Evolutionary conservation across 2,888 invertebrate genomes (phyloP), one percentile per base, ranked within the genome.

Genomic region (Agrilus cyanescens): DNA sequence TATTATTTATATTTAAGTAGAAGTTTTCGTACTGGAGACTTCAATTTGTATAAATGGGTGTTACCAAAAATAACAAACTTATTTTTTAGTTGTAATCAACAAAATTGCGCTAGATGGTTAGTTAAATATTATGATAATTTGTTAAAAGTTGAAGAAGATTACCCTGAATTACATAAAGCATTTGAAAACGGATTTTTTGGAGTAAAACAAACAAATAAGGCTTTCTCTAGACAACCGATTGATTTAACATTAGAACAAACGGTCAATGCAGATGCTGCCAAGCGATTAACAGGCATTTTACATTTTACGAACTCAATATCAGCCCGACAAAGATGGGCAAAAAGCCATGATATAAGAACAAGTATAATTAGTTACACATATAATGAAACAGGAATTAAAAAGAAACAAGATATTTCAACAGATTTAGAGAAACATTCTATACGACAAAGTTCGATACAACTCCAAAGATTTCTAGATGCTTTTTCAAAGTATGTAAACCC

Each of bases 161-260:
- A 49, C 48, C 44, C 52, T 48, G 34, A 6, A 2, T 12, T 41
- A 43, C 38, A 30, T 37, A 37, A 41, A 31, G 16, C n/a, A n/a
- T 25, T 44, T 2, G 35, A 50, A 38, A 35, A 38, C 30, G 46
- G 43, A 16, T 33, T 31, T 32, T 35, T 50, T 16, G 51, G 52
- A 8, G 47, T 52, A 14, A 45, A 47, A 48, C 37, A 51, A 40
- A 57, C 55, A 7, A 41, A 37, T 15, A 55, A 57, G 41, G 46
- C 48, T 36, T 57, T 58, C 48, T 57, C 55, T 7, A 49, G 48
- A 38, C 47, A 40, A 39, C 49, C 49, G 37, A 46, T 55, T 10
- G 56, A 56, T 38, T 37, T 57, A 16, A 45, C 47, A 33, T 39
- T 59, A 12, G 58, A 58, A 43, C 50, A 52, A 41, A 58, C 54